These are phyloP conservation scores for Fopius arisanus DNA, from an alignment of 1,140 invertebrate genomes.

Conservation along the genomic window DNA sequence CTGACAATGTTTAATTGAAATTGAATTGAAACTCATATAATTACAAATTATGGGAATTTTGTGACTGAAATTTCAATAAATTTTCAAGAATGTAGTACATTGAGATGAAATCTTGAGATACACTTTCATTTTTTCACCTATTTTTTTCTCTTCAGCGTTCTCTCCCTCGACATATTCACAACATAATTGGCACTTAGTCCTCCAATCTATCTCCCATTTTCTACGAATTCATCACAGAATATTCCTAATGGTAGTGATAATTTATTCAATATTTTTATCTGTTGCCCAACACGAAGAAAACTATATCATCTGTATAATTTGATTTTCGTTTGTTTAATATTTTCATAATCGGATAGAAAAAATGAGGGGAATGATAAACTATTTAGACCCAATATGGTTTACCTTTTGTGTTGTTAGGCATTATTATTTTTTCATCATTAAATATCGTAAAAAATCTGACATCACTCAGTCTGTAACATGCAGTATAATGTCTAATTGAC, in stretches of 20 bases:
- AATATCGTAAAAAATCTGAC: conserved; percentile 34
- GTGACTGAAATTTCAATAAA: no score
- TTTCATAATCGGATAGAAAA: not conserved
- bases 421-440: conserved; percentile 23
- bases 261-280: not conserved
- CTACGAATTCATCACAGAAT: not conserved
- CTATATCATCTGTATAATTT: not conserved
- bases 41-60: no score
- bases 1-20: no score
- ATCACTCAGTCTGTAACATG: conserved; percentile 34
- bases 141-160: no score
- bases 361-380: not conserved
- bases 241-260: not conserved
- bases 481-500: conserved; percentile 32
- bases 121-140: no score
- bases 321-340: not conserved
- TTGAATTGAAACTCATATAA: no score
- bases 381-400: not conserved
- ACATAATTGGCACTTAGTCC: no score
- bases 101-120: no score
- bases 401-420: not conserved
- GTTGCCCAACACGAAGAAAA: not conserved
- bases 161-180: no score
- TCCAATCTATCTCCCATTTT: no score
- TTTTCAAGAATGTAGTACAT: no score